Evolutionary conservation across 2,797 vertebrate species (phyloP), one percentile per base, ranked within the genome.

Genomic region (Poeciliopsis presidionis): DNA sequence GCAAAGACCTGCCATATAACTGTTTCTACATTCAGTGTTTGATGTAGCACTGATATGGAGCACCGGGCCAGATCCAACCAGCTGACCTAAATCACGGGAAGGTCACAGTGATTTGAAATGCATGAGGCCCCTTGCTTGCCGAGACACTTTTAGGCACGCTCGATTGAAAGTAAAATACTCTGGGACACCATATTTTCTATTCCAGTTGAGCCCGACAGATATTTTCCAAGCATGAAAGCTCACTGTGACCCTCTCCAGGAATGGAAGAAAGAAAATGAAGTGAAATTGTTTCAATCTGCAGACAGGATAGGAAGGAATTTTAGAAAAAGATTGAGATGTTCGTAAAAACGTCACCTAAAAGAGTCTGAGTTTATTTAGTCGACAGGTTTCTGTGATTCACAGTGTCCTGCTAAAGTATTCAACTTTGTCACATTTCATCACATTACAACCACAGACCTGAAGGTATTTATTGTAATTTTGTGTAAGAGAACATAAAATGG

Each of bases 81-180:
- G 73, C 77, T 65, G 86, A 86, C 87, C 89, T 84, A 88, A 92
- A 92, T 94, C 86, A 88, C 69, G 74, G 81, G 85, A 90, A 92
- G 91, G 93, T 92, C 91, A 89, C 53, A 78, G 86, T 61, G 75
- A 92, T 94, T 94, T 93, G 88, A 93, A 94, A 92, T 94, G 93
- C 93, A 94, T 91, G 92, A 94, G 92, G 81, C 88, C 85, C 88
- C 89, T 82, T 41, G 47, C 87, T 57, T 77, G 84, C 85, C 5
- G 57, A 91, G 84, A 86, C 84, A 92, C 89, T 92, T 93, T 91
- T 89, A 92, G 88, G 83, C 87, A 93, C 73, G 89, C 91, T 91
- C 86, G 90, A 84, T 89, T 94, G 93, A 94, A 91, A 93, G 82
- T 81, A 91, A 93, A 94, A 93, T 87, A 92, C 88, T 82, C 88